Percentiles rank a stretch among this genome's conserved stretches.
phyloP scores from a whole-genome alignment of 2,113 vertebrate genomes.

The Alligator sinensis region DNA sequence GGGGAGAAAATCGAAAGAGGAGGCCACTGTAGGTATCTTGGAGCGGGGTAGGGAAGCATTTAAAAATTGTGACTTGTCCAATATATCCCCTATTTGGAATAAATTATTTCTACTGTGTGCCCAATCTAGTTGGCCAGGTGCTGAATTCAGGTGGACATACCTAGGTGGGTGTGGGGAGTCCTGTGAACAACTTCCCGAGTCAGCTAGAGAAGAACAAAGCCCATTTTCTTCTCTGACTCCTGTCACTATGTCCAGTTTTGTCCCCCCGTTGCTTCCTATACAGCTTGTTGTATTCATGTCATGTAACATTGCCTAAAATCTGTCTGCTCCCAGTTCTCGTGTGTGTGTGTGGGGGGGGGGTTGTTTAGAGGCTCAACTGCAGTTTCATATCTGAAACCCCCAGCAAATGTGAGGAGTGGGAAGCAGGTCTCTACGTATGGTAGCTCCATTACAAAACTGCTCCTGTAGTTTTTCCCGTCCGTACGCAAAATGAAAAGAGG shows the following conservation, averaged over 20 bases:
- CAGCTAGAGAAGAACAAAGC: conserved; percentile 32
- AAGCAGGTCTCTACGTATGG: background rate
- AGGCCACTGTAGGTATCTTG: background rate
- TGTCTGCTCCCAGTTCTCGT: accelerated
- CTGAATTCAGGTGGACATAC: conserved; percentile 6
- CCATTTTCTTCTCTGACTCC: background rate
- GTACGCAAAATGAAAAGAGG: conserved; percentile 18
- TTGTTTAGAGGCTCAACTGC: accelerated
- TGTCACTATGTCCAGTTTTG: accelerated
- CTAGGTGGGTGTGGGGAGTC: background rate
- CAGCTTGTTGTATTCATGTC: background rate
- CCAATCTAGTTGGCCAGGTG: conserved; percentile 22
- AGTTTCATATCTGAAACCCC: conserved; percentile 20
- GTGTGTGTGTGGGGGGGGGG: background rate
- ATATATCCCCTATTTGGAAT: background rate
- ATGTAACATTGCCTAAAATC: background rate
- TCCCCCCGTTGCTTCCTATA: background rate
- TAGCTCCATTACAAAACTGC: background rate
- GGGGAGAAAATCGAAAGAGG: conserved; percentile 26
- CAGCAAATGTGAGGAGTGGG: background rate
- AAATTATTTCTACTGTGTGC: background rate
- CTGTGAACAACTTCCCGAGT: conserved; percentile 50
- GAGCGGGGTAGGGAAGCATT: background rate
- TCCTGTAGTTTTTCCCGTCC: conserved; percentile 28
- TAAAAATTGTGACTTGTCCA: conserved; percentile 22